phyloP scores from a whole-genome alignment of 2,888 invertebrate genomes.

The Dynastes hyllus region DNA sequence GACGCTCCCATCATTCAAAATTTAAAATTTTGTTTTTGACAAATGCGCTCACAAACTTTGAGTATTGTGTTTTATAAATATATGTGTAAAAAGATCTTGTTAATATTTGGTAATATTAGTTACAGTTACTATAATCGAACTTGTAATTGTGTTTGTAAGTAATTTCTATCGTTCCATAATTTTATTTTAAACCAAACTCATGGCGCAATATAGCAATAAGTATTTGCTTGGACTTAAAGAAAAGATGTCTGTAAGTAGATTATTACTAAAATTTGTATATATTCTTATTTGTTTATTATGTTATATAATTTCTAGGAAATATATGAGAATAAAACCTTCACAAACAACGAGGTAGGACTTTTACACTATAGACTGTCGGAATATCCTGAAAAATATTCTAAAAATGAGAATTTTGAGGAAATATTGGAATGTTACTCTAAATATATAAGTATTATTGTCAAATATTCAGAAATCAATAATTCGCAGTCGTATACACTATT shows the following conservation, averaged over 20 bases:
- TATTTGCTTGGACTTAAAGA: background rate
- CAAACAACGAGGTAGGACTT: background rate
- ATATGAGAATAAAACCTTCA: conserved; percentile 3
- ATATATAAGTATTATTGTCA: conserved; percentile 41
- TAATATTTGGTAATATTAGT: too few relatives aligned
- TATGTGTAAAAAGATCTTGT: background rate
- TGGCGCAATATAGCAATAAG: conserved; percentile 4
- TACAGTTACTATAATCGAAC: too few relatives aligned
- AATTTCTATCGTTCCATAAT: background rate
- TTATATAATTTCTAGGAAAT: conserved; percentile 21
- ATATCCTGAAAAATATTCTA: conserved; percentile 3
- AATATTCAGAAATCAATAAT: conserved; percentile 24
- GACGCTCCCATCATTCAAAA: conserved; percentile 20
- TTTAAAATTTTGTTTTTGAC: conserved; percentile 37
- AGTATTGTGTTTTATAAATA: too few relatives aligned
- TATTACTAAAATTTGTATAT: background rate
- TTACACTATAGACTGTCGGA: conserved; percentile 29
- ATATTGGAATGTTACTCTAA: conserved; percentile 29
- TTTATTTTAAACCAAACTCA: background rate
- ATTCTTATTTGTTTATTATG: background rate
- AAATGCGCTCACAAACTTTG: background rate
- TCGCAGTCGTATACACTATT: background rate
- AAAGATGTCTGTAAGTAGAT: conserved; percentile 18
- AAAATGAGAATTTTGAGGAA: conserved; percentile 30
- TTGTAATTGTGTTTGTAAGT: background rate